phyloP scores from a whole-genome alignment of 2,888 invertebrate genomes.

The Rhabditoides inermis region DNA sequence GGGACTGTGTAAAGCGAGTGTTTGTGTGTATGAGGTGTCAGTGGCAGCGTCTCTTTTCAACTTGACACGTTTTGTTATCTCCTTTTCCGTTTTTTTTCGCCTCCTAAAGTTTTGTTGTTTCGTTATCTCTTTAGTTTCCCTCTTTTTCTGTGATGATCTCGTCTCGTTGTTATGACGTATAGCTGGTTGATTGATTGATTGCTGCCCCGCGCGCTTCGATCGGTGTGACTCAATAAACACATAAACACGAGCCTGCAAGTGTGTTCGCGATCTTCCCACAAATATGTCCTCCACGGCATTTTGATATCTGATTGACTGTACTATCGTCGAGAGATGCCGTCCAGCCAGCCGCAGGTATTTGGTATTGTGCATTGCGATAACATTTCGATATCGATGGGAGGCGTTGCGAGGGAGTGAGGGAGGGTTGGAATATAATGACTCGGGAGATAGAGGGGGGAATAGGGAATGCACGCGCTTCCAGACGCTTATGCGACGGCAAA shows the following conservation, averaged over 20 bases:
- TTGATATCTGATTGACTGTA: neutral
- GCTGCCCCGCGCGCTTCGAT: too few relatives aligned
- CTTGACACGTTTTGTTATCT: too few relatives aligned
- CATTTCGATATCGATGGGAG: too few relatives aligned
- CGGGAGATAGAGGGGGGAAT: neutral
- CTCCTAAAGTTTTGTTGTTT: neutral
- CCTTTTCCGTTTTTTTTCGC: too few relatives aligned
- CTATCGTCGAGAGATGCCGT: neutral
- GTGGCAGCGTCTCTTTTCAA: too few relatives aligned
- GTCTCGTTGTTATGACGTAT: neutral
- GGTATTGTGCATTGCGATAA: neutral
- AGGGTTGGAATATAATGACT: neutral
- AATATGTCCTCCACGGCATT: neutral
- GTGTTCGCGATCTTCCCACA: neutral
- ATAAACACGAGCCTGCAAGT: too few relatives aligned
- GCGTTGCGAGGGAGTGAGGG: neutral
- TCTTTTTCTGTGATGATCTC: slow-evolving; percentile 8
- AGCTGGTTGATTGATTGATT: slow-evolving; percentile 1
- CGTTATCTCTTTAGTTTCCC: neutral
- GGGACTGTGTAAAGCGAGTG: too few relatives aligned
- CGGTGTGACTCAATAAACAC: too few relatives aligned
- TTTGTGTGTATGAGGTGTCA: too few relatives aligned
- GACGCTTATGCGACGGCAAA: neutral
- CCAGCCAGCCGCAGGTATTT: neutral
- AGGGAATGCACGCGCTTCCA: too few relatives aligned